Evolutionary conservation across 2,113 vertebrate genomes (phyloP), one percentile per base, ranked within the genome.

Genomic region (Tupaia chinensis): DNA sequence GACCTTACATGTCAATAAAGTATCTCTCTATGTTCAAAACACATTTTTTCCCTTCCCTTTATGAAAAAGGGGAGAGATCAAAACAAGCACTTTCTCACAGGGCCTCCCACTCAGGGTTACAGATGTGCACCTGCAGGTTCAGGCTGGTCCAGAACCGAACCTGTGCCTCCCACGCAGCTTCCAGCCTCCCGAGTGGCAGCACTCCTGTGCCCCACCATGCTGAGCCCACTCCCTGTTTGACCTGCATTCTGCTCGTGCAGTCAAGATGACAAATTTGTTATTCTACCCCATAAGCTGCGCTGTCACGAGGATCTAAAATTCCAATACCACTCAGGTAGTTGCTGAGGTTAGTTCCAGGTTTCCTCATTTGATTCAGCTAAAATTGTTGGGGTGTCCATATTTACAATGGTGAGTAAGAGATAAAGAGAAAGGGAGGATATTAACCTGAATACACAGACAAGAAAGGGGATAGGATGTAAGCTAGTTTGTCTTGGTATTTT

Each of bases 301-400:
- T 80, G 54, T 83, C 27, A 85, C 2, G 44, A 61, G 13, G 5
- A 84, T 44, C 86, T 70, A 76, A 54, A 54, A 13, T 94, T 90
- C 66, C 61, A 92, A 61, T 63, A 80, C 19, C 84, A 54, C 66
- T 87, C 66, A 92, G 32, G 22, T 61, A 80, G 29, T 81, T 72
- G 82, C 0, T 78, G 76, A 85, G 19, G 44, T 77, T 65, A 91
- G 82, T 65, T 76, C 27, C 44, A 91, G 53, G 56, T 34, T 93
- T 96, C 82, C 54, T 87, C 61, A 93, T 69, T 56, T 96, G 54
- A 96, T 78, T 53, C 27, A 86, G 77, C 34, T 89, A 85, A 91
- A 93, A 86, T 70, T 92, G 54, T 12, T 84, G n/a, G 19, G 11
- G 80, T 80, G 44, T 83, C 89, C 89, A 11, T 60, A 83, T 44